Conservation (phyloP, 2,797 vertebrate species). For the Furcifer pardalis region DNA sequence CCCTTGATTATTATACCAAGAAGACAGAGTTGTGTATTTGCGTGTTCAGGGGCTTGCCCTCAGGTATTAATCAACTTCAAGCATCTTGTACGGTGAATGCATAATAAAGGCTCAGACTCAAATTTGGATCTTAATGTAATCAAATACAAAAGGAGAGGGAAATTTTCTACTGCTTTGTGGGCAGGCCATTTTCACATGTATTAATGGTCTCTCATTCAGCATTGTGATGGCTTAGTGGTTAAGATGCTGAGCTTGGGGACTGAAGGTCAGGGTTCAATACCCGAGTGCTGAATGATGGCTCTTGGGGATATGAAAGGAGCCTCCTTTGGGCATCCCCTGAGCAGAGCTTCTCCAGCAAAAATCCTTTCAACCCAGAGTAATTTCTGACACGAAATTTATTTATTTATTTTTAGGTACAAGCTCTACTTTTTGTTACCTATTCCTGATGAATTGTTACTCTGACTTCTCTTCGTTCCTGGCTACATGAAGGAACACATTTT, state of each 20-base stretch:
- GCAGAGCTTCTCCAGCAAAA: too few species aligned
- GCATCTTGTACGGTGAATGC: slow-evolving; percentile 24
- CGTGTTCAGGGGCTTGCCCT: fast-evolving
- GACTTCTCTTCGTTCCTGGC: not conserved
- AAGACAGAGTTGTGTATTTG: slow-evolving; percentile 30
- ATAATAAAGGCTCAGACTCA: slow-evolving; percentile 34
- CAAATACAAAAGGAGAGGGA: slow-evolving; percentile 17
- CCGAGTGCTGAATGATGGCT: too few species aligned
- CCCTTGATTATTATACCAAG: slow-evolving; percentile 30
- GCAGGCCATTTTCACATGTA: not conserved
- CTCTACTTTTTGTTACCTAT: not conserved
- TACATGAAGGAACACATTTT: not conserved
- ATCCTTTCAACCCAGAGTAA: too few species aligned
- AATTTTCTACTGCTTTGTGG: not conserved
- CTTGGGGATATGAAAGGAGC: too few species aligned
- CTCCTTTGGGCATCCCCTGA: too few species aligned
- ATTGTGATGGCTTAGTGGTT: too few species aligned
- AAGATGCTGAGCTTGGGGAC: too few species aligned
- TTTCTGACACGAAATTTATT: too few species aligned
- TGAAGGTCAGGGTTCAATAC: too few species aligned
- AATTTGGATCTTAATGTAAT: slow-evolving; percentile 26
- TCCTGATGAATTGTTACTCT: not conserved
- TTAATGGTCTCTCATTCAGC: too few species aligned
- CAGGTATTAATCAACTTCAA: slow-evolving; percentile 42
- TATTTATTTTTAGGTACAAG: not conserved